phyloP scores from a whole-genome alignment of 2,888 invertebrate genomes.

The Eupithecia vulgata region DNA sequence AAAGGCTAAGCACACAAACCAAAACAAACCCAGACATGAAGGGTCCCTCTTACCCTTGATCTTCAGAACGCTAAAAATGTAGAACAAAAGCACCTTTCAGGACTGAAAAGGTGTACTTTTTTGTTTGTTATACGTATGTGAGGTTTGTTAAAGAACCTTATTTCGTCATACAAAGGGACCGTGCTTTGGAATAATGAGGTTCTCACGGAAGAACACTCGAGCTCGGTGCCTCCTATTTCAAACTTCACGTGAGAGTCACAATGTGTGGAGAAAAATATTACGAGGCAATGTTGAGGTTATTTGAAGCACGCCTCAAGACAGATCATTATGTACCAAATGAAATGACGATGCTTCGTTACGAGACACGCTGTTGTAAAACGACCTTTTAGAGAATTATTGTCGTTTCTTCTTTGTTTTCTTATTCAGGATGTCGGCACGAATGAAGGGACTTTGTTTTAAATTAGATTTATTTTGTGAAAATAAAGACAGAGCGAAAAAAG shows the following conservation, averaged over 20 bases:
- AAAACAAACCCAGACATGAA: conserved; percentile 35
- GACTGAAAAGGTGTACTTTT: conserved; percentile 49
- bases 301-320: conserved; percentile 12
- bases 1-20: conserved; percentile 29
- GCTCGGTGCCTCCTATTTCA: conserved; percentile 70
- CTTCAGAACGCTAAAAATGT: conserved; percentile 42
- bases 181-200: conserved; percentile 82
- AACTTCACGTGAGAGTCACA: conserved; percentile 70
- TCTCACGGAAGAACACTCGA: conserved; percentile 67
- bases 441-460: conserved; percentile 11
- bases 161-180: conserved; percentile 78
- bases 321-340: conserved; percentile 22
- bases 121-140: conserved; percentile 63
- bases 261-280: conserved; percentile 52
- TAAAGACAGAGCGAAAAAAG: not conserved
- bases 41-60: conserved; percentile 43
- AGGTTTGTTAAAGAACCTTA: conserved; percentile 81
- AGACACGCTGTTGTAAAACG: conserved; percentile 8
- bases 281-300: conserved; percentile 32
- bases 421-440: not conserved
- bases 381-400: conserved; percentile 7
- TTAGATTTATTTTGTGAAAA: conserved; percentile 8
- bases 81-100: conserved; percentile 50
- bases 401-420: conserved; percentile 12
- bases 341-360: conserved; percentile 19